Evolutionary conservation across 2,113 vertebrate species (phyloP), one percentile per base, ranked within the genome.

Genomic region (Sturnira hondurensis): DNA sequence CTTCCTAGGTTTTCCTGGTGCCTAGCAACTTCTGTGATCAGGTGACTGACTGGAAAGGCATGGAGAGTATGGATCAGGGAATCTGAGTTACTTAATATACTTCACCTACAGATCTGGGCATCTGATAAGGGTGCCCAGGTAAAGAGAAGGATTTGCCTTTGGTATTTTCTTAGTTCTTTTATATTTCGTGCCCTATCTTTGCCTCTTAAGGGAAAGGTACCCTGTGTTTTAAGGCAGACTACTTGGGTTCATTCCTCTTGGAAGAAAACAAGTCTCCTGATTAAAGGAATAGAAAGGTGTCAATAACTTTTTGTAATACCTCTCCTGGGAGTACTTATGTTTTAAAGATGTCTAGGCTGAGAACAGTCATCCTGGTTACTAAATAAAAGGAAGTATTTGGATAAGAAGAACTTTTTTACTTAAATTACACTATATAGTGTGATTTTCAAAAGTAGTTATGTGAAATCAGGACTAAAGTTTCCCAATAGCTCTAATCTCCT

Each of bases 281-380:
- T 84, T 88, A 89, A 81, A 95, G n/a, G 81, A 74, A 68, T 38
- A 52, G 58, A 63, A 95, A 81, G 41, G 19, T 76, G n/a, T 96
- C 70, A 86, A 28, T 89, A 43, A 56, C 65, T 90, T 88, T 92
- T 81, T 84, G 11, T 52, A 41, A 92, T 71, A 78, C 31, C 17
- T 86, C 47, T 90, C 15, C 41, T 89, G 65, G 50, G 58, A 81
- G 28, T 76, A 38, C 68, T 81, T 96, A 82, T 88, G 15, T 89
- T 82, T 90, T 90, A 70, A 93, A 83, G 81, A 54, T 7, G 26
- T 61, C 52, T 93, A 31, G 41, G 28, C 81, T 58, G 45, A 80
- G 33, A 65, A 63, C 83, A 94, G 47, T 86, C 58, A 50, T 45
- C 54, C 24, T 80, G 5, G n/a, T 81, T 80, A 82, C 76, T 41